Conservation (phyloP, 1,140 invertebrate species). For the Polypedilum pembai region DNA sequence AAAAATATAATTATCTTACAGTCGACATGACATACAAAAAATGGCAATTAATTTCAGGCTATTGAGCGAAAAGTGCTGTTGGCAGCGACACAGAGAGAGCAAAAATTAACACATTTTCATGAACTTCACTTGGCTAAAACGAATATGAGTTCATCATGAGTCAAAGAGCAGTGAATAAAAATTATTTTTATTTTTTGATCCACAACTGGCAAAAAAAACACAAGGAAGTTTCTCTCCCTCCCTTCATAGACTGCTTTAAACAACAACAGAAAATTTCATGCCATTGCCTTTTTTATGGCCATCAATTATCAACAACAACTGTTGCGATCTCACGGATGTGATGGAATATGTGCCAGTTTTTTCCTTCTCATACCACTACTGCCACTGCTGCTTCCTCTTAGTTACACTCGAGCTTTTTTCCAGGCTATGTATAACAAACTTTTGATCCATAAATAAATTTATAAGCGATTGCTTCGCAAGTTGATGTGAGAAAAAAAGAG, state of each 20-base stretch:
- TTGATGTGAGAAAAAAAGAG: too few species aligned
- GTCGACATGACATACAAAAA: not conserved
- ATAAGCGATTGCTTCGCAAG: not conserved
- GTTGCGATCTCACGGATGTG: slow-evolving; percentile 23
- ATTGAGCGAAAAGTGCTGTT: slow-evolving; percentile 9
- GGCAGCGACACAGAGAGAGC: not conserved
- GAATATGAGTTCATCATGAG: not conserved
- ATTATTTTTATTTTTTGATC: not conserved
- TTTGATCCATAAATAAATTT: slow-evolving; percentile 25
- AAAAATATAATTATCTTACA: slow-evolving; percentile 4
- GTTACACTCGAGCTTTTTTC: not conserved
- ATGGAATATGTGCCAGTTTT: slow-evolving; percentile 20
- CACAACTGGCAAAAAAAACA: not conserved
- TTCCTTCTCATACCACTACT: not conserved
- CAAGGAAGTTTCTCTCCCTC: not conserved
- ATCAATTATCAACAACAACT: slow-evolving; percentile 28
- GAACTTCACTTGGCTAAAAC: not conserved
- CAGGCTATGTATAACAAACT: not conserved
- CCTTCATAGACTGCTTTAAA: too few species aligned
- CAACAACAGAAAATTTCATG: not conserved
- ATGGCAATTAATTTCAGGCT: not conserved
- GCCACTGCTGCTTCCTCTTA: not conserved
- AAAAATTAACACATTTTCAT: slow-evolving; percentile 11
- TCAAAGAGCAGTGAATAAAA: not conserved
- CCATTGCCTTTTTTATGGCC: slow-evolving; percentile 24